These are phyloP conservation scores for Monoplex corrugatus DNA, from an alignment of 2,888 invertebrate species.

Conservation along the genomic window DNA sequence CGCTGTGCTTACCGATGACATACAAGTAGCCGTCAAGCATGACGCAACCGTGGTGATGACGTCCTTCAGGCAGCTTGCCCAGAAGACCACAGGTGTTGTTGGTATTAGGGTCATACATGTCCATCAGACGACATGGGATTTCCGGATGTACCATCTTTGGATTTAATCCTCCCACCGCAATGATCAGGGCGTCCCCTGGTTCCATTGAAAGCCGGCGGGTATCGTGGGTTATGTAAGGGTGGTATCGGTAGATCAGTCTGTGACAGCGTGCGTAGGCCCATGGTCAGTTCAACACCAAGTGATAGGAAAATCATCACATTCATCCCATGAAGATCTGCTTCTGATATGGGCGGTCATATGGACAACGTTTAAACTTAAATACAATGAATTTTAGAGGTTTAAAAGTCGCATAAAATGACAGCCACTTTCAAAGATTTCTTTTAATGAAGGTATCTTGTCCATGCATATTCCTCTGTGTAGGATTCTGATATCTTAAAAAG, in stretches of 20 bases:
- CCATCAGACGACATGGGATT: conserved; percentile 60
- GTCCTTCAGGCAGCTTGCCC: conserved; percentile 62
- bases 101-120: conserved; percentile 60
- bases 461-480: too few species aligned
- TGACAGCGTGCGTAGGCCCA: too few species aligned
- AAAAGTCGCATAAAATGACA: too few species aligned
- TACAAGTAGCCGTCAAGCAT: conserved; percentile 65
- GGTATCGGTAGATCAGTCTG: conserved; percentile 15
- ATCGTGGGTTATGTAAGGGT: conserved; percentile 26
- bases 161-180: conserved; percentile 67
- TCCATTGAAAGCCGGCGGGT: neutral
- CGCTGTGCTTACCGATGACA: conserved; percentile 68
- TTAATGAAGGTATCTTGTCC: too few species aligned
- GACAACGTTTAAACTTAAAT: too few species aligned
- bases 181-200: conserved; percentile 45
- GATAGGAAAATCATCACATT: too few species aligned
- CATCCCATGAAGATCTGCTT: too few species aligned
- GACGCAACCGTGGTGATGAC: conserved; percentile 69
- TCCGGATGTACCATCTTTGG: conserved; percentile 57
- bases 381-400: too few species aligned
- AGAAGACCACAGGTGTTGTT: conserved; percentile 64
- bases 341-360: too few species aligned
- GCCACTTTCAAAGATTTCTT: too few species aligned
- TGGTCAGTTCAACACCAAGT: too few species aligned
- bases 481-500: too few species aligned